These are phyloP conservation scores for Rhabdornis inornatus DNA, from an alignment of 2,113 vertebrate genomes.

Conservation along the genomic window DNA sequence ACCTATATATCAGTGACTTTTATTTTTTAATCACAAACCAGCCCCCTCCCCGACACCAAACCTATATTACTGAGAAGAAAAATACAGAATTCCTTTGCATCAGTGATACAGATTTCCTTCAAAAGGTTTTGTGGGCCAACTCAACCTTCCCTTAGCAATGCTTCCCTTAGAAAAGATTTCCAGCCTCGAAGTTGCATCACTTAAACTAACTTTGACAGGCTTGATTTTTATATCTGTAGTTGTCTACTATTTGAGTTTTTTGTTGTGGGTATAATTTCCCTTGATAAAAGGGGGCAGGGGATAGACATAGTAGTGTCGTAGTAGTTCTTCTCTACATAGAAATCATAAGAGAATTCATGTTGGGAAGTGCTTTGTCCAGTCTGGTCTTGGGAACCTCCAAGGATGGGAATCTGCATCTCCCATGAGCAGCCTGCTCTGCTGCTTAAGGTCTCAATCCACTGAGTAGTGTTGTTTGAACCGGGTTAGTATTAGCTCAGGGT, in stretches of 20 bases:
- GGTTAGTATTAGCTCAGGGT: background rate
- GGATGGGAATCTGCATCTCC: background rate
- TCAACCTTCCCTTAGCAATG: background rate
- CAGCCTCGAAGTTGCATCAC: background rate
- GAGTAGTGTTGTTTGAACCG: background rate
- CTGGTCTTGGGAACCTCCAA: background rate
- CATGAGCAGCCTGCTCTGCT: background rate
- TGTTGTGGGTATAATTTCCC: background rate
- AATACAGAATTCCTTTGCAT: background rate
- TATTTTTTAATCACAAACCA: background rate
- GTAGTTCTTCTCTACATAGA: background rate
- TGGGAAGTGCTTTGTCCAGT: background rate
- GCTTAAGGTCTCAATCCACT: background rate
- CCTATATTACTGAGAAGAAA: background rate
- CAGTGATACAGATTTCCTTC: background rate
- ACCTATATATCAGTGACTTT: background rate
- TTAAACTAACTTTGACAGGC: background rate
- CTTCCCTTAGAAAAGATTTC: background rate
- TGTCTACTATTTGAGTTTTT: background rate
- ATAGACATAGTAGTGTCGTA: background rate
- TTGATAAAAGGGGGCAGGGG: background rate
- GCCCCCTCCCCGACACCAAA: rapidly evolving
- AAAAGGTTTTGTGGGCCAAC: background rate
- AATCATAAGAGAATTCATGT: background rate
- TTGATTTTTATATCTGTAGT: background rate